Conservation (phyloP, 2,113 vertebrate species). For the Hyaena hyaena region DNA sequence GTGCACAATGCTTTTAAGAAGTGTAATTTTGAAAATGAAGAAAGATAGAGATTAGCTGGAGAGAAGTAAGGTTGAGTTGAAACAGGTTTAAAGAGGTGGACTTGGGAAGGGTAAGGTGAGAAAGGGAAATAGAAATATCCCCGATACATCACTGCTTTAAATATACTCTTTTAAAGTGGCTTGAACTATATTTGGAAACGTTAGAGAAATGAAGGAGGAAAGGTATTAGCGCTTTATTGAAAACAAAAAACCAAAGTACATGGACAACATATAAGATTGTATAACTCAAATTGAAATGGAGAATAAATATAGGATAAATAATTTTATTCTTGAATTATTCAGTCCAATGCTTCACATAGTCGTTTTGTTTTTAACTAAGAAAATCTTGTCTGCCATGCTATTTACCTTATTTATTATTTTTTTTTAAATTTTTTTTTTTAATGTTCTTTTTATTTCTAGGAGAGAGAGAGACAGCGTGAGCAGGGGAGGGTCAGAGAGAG, state of each 20-base stretch:
- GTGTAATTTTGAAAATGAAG: background rate
- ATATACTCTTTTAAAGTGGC: background rate
- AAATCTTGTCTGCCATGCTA: background rate
- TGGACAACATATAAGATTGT: background rate
- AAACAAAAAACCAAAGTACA: background rate
- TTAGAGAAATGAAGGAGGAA: background rate
- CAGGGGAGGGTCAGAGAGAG: too few species aligned
- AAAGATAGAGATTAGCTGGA: background rate
- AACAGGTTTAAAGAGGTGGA: background rate
- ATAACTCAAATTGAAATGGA: conserved; percentile 1
- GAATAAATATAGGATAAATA: background rate
- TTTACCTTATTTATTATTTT: background rate
- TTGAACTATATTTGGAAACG: conserved; percentile 9
- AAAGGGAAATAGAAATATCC: background rate
- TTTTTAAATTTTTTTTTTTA: too few species aligned
- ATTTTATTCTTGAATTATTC: conserved; percentile 11
- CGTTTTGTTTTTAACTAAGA: conserved; percentile 27
- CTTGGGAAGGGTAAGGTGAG: background rate
- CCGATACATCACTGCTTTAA: background rate
- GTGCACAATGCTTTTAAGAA: background rate
- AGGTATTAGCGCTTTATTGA: background rate
- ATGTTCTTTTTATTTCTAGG: too few species aligned
- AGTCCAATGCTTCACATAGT: background rate
- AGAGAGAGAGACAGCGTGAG: too few species aligned
- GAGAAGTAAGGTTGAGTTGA: background rate